Base-by-base conservation (phyloP, 2,113 vertebrate genomes). In the Cryptoleucopteryx plumbea region DNA sequence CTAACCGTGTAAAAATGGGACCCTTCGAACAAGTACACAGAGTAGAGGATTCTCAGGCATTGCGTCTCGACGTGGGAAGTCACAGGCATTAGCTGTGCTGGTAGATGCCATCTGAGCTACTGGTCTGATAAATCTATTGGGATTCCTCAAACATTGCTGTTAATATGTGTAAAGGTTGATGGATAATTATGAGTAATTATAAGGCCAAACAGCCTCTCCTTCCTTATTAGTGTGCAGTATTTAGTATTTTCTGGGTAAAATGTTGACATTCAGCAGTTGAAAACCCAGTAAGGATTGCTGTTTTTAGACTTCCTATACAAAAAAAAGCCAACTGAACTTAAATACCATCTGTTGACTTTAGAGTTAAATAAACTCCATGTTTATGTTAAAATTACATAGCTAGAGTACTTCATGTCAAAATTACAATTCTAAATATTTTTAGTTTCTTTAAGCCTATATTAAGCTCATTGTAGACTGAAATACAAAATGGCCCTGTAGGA, bases 321-420 rank as follows among this genome's bases (percentile, higher is more conserved):
- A 34, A 68, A 82, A 93, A 95, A 94, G 68, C 89, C 42, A 89
- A 26, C 93, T 83, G 85, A 91, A 96, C 85, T 97, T 97, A 97
- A 96, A 96, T 97, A 97, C 95, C 95, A 96, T 96, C 94, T 97
- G 97, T 96, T 97, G 93, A 91, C 73, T 97, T 94, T 47, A 96
- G 95, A 97, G 93, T 96, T 96, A 95, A 96, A 96, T 97, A 94
- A 96, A 96, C 94, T 95, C 66, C 29, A 12, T 95, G 80, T 96
- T 97, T 96, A 82, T 96, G 90, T 95, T 97, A 82, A 97, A 97
- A 97, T 97, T 95, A 77, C 87, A 96, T 86, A 95, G 94, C 95
- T 94, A 22, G 87, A 96, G 96, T 94, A 93, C 95, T 96, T 97
- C 71, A 94, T 94, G 89, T 97, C 94, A 96, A 16, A 97, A 97